These are phyloP conservation scores for Petroica traversi DNA, from an alignment of 2,113 vertebrate genomes.

Conservation along the genomic window DNA sequence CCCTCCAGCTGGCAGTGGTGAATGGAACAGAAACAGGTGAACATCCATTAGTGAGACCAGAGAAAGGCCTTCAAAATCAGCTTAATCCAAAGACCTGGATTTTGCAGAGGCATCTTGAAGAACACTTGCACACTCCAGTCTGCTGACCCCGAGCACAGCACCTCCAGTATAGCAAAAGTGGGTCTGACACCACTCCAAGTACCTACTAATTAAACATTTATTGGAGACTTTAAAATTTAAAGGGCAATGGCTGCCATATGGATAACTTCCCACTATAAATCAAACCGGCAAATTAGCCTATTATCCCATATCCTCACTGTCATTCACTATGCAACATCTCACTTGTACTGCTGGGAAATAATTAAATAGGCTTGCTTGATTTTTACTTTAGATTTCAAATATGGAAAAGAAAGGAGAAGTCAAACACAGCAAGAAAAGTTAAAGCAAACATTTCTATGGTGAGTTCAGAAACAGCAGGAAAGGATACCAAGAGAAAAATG, in stretches of 20 bases:
- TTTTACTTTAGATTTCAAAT: background rate
- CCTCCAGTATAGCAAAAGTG: background rate
- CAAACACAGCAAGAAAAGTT: background rate
- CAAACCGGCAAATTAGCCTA: background rate
- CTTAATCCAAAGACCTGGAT: background rate
- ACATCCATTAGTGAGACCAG: background rate
- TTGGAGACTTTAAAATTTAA: background rate
- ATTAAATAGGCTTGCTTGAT: background rate
- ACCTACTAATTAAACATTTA: background rate
- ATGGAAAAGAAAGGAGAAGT: background rate
- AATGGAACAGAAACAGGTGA: background rate
- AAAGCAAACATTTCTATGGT: background rate
- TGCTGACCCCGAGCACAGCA: background rate
- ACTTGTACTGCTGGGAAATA: background rate
- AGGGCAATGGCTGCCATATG: background rate
- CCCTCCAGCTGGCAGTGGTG: background rate
- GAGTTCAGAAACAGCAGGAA: background rate
- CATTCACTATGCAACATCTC: background rate
- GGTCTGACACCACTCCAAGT: background rate
- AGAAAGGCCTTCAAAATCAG: background rate
- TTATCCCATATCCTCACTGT: background rate
- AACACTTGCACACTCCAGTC: background rate
- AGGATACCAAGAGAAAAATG: background rate
- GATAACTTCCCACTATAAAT: background rate
- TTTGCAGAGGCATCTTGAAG: background rate